Evolutionary conservation across 1,140 invertebrate species (phyloP).

Genomic region (Solenopsis invicta): DNA sequence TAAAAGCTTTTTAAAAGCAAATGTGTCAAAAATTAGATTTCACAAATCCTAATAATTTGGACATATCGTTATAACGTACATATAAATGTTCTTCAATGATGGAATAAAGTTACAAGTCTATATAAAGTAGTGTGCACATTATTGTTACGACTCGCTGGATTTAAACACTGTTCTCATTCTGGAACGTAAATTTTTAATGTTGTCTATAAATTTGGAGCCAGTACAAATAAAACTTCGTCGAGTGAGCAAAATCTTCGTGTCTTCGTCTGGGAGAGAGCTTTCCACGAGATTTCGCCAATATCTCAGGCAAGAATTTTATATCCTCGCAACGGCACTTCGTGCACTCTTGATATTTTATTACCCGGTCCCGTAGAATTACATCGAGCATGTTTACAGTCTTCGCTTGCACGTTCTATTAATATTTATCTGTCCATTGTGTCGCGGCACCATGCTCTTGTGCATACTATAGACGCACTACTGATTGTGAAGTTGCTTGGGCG

Average conservation of each 20-base stretch:
- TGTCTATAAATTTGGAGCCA: conserved; percentile 42
- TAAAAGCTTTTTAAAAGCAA: too few species aligned
- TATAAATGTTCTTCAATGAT: neutral
- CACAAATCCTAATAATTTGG: neutral
- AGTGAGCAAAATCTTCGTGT: conserved; percentile 17
- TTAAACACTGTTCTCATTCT: conserved; percentile 12
- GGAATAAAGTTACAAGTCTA: neutral
- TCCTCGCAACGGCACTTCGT: conserved; percentile 9
- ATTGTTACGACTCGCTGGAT: neutral
- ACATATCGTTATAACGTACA: neutral
- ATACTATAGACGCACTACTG: conserved; percentile 14
- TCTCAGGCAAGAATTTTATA: conserved; percentile 35
- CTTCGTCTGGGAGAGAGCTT: conserved; percentile 16
- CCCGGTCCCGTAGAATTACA: conserved; percentile 18
- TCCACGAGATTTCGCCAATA: conserved; percentile 24
- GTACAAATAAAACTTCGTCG: conserved; percentile 27
- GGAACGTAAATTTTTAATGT: conserved; percentile 24
- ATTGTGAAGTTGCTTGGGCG: conserved; percentile 16
- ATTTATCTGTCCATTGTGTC: conserved; percentile 45
- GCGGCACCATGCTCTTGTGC: neutral
- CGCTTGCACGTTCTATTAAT: conserved; percentile 43
- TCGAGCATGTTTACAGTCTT: conserved; percentile 49
- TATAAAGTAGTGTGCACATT: neutral
- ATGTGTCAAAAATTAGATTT: too few species aligned
- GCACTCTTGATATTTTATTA: conserved; percentile 55